These are phyloP conservation scores for Platycercus adscitus DNA, from an alignment of 2,113 vertebrate genomes.

Conservation along the genomic window DNA sequence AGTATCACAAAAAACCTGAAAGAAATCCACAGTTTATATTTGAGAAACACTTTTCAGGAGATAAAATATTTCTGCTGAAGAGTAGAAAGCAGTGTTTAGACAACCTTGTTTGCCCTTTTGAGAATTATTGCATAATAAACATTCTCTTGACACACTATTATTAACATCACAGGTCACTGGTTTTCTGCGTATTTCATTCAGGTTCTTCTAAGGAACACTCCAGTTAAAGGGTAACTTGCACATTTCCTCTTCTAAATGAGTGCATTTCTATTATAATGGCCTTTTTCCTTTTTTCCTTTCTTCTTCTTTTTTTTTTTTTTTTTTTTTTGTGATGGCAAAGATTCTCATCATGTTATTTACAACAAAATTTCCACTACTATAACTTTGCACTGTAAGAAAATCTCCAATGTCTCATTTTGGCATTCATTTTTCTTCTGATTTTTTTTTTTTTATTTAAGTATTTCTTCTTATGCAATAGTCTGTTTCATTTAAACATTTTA, in stretches of 20 bases:
- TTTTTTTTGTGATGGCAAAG: background rate
- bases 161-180: conserved; percentile 49
- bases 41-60: background rate
- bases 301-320: background rate
- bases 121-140: conserved; percentile 24
- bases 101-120: conserved; percentile 71
- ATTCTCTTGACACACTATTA: conserved; percentile 14
- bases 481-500: background rate
- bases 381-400: background rate
- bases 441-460: background rate
- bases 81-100: conserved; percentile 14
- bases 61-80: background rate
- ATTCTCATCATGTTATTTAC: background rate
- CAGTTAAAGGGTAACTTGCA: conserved; percentile 73
- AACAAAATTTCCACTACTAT: background rate
- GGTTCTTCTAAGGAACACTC: conserved; percentile 29
- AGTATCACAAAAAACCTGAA: background rate
- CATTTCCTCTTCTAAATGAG: conserved; percentile 59
- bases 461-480: background rate
- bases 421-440: background rate
- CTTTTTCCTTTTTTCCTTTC: background rate
- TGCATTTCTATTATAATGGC: conserved; percentile 36
- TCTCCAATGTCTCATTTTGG: background rate
- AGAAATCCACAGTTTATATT: background rate
- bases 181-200: conserved; percentile 49